Base-by-base conservation (phyloP, 1,140 invertebrate genomes). In the Drosophila carrolli region DNA sequence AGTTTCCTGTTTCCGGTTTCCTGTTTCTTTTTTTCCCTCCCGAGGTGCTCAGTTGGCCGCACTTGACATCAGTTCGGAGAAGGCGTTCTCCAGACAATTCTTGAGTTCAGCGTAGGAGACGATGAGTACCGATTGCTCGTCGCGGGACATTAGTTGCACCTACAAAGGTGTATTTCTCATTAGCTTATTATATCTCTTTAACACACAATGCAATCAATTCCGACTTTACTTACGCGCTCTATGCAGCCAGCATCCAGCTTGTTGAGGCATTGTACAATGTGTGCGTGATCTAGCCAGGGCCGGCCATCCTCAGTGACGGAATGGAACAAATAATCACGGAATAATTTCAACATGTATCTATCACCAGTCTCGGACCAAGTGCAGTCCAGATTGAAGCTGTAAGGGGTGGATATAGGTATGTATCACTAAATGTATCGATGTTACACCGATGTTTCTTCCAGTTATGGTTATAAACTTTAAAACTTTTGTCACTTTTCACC, bases 331-430 rank as follows among this genome's bases (percentile, higher is more conserved):
- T 98, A 99, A 94, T 99, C 99, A 73, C 98, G 94, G 94, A 99
- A 99, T 84, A 99, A 93, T 94, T 99, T 99, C 92, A 99, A 94
- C 96, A 99, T 97, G 93, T 99, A 99, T 50, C 98, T 95, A 93
- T 99, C 98, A 35, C 98, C 98, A 29, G 98, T 99, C 93, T 99
- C 98, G 47, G 97, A 96, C 98, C 98, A 99, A 23, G 96, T 95
- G 8, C 96, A 95, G 93, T 99, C 98, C 94, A 98, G 93, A 92
- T 97, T 98, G 72, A 98, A 95, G 90, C 97, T 97, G 37, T 13
- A 27, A 37, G 1, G 2, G 16, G 2, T 37, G 5, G 3, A 35
- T 35, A 29, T 32, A 32, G 29, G 29, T 7, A 32, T 32, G 6
- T 32, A 32, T 7, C 8, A 8, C 5, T 7, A 32, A 32, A 8